Conservation (phyloP, 2,797 vertebrate species). For the Morus bassanus region DNA sequence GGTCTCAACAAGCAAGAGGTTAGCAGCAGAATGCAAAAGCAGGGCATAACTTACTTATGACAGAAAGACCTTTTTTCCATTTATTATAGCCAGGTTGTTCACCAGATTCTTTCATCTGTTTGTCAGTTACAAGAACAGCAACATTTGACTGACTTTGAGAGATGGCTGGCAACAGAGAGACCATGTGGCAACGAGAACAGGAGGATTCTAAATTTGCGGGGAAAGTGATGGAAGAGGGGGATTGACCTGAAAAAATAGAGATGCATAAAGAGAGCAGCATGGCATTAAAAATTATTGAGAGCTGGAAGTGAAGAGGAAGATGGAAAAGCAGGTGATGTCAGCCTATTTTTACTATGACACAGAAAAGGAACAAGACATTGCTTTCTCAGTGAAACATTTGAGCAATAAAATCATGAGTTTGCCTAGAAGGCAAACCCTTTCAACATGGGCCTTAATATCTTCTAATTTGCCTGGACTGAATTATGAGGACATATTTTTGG, state of each 20-base stretch:
- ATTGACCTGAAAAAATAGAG: background rate
- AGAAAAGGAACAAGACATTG: background rate
- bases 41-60: background rate
- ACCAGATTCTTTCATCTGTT: background rate
- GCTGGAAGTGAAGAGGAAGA: background rate
- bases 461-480: conserved; percentile 10
- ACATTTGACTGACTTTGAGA: background rate
- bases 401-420: conserved; percentile 9
- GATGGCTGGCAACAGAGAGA: background rate
- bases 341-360: background rate
- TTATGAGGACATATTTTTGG: conserved; percentile 19
- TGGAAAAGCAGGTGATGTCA: background rate
- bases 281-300: background rate
- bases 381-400: background rate
- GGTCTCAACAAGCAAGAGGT: background rate
- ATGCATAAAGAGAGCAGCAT: background rate
- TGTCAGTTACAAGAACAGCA: background rate
- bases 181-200: background rate
- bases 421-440: conserved; percentile 17
- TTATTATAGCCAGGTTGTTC: background rate
- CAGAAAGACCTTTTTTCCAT: background rate
- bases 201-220: background rate
- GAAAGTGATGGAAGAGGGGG: background rate
- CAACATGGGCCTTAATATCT: background rate
- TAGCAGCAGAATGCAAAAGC: background rate